Evolutionary conservation across 2,113 vertebrate genomes (phyloP), one percentile per base, ranked within the genome.

Genomic region (Mus spicilegus): DNA sequence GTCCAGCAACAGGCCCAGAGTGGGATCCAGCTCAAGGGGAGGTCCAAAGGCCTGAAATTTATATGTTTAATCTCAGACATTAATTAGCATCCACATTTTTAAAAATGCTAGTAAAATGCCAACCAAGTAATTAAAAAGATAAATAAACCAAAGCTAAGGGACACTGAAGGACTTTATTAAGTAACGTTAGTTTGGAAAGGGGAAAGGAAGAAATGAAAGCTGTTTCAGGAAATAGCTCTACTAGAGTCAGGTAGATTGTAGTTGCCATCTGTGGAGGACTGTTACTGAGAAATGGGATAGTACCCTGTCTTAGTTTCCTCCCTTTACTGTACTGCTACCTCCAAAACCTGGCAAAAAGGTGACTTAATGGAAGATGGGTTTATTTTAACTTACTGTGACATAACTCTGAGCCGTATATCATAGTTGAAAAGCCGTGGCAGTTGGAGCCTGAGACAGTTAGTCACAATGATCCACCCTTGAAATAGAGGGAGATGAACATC

Each of bases 41-140:
- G 49, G 49, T 49, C 49, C 49, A 49, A 49, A 49, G 49, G 49
- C 49, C 7, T 49, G 49, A 49, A 91, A 96, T 92, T 96, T 97
- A 82, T 96, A 86, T 87, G 56, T 97, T 95, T 94, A 93, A 97
- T 96, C 61, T 95, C 14, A 90, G 89, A 95, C 90, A 93, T 94
- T 93, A 93, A 58, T 51, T 51, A 95, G 58, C 70, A 86, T 94
- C 72, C n/a, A 26, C 84, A 85, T 78, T 95, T 58, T 97, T 87
- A 0, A 84, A 92, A 81, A 87, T 89, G 36, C 28, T 95, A 75
- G 81, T 19, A 65, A 36, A 94, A 89, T 73, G 80, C 24, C 58
- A 95, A 73, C 17, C 36, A 80, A 49, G 17, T 91, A 94, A 94
- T 97, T 96, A 95, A 85, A 97, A 96, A 85, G 87, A 93, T 87